Base-by-base conservation (phyloP, 2,797 vertebrate genomes). In the Bovichtus variegatus region DNA sequence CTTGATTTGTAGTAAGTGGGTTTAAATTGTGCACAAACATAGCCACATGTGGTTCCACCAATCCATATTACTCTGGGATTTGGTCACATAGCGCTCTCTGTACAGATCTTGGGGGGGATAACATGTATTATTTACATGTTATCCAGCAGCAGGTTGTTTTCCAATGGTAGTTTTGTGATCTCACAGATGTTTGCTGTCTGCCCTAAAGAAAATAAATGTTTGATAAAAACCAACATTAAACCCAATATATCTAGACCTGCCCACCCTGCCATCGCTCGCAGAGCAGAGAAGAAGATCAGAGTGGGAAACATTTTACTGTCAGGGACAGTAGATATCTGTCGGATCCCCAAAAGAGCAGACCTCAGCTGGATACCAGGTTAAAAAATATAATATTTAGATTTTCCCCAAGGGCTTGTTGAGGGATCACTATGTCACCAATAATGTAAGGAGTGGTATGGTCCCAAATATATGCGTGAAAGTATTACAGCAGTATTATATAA, bases 151-250 rank as follows among this genome's bases (percentile, higher is more conserved):
- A 18, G 31, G 11, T 44, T 63, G 40, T 50, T 66, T 23, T 25
- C 38, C 31, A 70, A 9, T 70, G n/a, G 31, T 60, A 71, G 61
- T 50, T 50, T 7, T 55, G 6, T 40, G 23, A n/a, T 54, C 10
- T 47, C 13, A 68, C 44, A 10, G 12, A 38, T 18, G 15, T 74
- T n/a, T n/a, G n/a, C n/a, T n/a, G n/a, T n/a, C n/a, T n/a, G n/a
- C n/a, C n/a, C n/a, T n/a, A n/a, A n/a, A n/a, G n/a, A n/a, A n/a
- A n/a, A n/a, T n/a, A n/a, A n/a, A 31, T 23, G 4, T 40, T 50
- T 54, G 31, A 15, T 19, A 43, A 53, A 65, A 51, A n/a, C n/a
- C n/a, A n/a, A n/a, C n/a, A n/a, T n/a, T n/a, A n/a, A n/a, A n/a
- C n/a, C n/a, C n/a, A n/a, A 10, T 31, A 21, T 29, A 51, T 59